phyloP scores from a whole-genome alignment of 2,113 vertebrate species.

The Antechinus stuartii region DNA sequence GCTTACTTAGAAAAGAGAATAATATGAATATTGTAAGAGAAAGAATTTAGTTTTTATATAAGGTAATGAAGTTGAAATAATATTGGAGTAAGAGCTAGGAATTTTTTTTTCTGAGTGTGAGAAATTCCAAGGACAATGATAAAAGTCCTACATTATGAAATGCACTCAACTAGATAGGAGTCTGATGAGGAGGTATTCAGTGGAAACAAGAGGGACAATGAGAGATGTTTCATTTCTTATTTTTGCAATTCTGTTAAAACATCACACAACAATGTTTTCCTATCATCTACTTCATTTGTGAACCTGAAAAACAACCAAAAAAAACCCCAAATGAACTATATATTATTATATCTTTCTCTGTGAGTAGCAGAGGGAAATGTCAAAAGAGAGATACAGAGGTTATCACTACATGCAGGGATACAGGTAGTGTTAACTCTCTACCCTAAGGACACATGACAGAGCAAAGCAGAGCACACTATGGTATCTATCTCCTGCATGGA shows the following conservation, averaged over 20 bases:
- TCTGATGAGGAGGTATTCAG: neutral
- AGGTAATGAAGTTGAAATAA: neutral
- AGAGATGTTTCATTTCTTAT: neutral
- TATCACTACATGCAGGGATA: neutral
- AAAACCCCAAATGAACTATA: neutral
- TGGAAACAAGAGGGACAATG: neutral
- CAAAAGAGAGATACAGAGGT: neutral
- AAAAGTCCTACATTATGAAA: neutral
- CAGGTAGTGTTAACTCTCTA: neutral
- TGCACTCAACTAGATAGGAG: neutral
- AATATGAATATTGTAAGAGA: neutral
- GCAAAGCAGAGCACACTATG: neutral
- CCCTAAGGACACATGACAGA: neutral
- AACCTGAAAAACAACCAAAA: neutral
- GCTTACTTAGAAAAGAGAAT: neutral
- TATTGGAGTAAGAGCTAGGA: neutral
- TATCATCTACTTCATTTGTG: neutral
- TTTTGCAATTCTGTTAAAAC: neutral
- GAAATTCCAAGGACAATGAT: conserved; percentile 2
- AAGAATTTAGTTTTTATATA: neutral
- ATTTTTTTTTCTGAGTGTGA: neutral
- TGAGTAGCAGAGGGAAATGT: neutral
- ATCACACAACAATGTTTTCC: neutral
- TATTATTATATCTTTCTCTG: neutral
- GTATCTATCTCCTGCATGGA: neutral